Conservation (phyloP, 2,113 vertebrate genomes). For the Tachuris rubrigastra region DNA sequence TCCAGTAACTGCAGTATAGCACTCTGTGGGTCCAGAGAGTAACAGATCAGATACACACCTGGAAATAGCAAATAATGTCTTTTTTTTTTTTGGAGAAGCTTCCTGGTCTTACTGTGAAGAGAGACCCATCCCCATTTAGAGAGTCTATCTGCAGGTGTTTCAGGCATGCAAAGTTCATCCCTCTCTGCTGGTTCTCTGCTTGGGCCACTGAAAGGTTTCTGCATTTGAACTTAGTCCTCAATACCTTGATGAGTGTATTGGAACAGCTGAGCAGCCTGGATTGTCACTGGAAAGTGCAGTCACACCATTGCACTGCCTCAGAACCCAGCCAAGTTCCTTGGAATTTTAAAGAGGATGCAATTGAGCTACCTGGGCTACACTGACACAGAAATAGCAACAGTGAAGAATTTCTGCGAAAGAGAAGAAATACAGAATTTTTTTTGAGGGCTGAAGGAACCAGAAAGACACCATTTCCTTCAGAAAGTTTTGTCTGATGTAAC, state of each 20-base stretch:
- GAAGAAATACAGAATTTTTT: not conserved
- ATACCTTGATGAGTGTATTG: fast-evolving
- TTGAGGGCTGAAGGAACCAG: not conserved
- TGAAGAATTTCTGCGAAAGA: not conserved
- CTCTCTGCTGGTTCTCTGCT: not conserved
- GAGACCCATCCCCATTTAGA: not conserved
- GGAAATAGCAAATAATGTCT: not conserved
- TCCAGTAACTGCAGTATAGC: not conserved
- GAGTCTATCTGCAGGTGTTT: not conserved
- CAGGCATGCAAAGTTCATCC: not conserved
- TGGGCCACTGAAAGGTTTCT: not conserved
- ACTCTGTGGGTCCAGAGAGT: not conserved
- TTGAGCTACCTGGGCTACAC: not conserved
- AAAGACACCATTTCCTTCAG: not conserved
- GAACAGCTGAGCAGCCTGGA: not conserved
- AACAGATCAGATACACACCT: not conserved
- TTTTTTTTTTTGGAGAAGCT: not conserved
- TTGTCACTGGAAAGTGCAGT: not conserved
- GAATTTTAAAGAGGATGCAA: not conserved
- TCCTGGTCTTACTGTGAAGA: not conserved
- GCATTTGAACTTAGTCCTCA: not conserved
- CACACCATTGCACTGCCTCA: fast-evolving
- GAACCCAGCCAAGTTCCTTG: not conserved
- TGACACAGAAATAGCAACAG: not conserved
- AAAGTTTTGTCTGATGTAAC: not conserved